phyloP scores from a whole-genome alignment of 2,888 invertebrate genomes.

The Lycophotia porphyrea region DNA sequence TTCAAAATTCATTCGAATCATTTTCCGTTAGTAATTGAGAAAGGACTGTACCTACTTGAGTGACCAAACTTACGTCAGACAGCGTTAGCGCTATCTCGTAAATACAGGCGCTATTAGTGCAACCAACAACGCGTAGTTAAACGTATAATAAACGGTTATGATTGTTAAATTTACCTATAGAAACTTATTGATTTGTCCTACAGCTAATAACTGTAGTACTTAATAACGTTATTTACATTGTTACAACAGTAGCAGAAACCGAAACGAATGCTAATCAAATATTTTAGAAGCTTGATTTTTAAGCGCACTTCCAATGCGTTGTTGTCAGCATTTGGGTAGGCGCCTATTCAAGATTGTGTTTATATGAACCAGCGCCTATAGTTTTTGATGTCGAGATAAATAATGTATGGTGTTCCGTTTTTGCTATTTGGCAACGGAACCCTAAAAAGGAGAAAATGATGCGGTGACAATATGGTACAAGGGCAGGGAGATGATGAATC shows the following conservation, averaged over 20 bases:
- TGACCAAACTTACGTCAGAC: background rate
- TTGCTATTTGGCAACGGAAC: too few species aligned
- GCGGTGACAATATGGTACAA: too few species aligned
- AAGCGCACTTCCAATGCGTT: background rate
- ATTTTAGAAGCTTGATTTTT: background rate
- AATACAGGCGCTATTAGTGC: conserved; percentile 13
- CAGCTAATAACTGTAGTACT: background rate
- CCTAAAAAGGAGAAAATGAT: too few species aligned
- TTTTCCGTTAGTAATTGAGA: background rate
- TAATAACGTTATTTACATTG: background rate
- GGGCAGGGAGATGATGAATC: too few species aligned
- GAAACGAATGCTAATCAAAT: background rate
- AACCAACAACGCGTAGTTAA: background rate
- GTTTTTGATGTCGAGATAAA: too few species aligned
- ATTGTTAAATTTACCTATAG: background rate
- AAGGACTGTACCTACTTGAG: background rate
- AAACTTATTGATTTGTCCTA: background rate
- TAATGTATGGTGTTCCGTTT: too few species aligned
- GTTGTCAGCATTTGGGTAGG: conserved; percentile 17
- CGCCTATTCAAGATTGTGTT: conserved; percentile 6
- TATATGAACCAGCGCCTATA: background rate
- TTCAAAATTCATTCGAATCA: background rate
- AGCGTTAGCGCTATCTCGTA: background rate
- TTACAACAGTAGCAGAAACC: conserved; percentile 1
- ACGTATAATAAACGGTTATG: background rate